phyloP scores from a whole-genome alignment of 2,888 invertebrate genomes.

The Macropis europaea region DNA sequence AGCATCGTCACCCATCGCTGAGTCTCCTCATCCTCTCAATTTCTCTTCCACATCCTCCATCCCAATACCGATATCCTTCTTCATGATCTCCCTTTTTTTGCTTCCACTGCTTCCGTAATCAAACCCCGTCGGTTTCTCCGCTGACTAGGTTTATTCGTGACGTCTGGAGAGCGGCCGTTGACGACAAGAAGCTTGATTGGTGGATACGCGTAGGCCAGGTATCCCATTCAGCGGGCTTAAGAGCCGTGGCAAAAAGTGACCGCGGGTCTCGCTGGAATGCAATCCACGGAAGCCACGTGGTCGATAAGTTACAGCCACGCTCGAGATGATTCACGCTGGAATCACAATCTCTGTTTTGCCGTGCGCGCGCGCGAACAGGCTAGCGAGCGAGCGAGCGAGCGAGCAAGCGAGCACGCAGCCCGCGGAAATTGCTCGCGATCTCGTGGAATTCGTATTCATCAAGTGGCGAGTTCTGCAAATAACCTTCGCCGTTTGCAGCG shows the following conservation, averaged over 20 bases:
- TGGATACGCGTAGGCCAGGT: slow-evolving; percentile 24
- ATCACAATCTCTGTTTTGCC: slow-evolving; percentile 59
- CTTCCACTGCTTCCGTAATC: slow-evolving; percentile 18
- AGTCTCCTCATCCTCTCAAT: too few species aligned
- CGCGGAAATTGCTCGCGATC: slow-evolving; percentile 58
- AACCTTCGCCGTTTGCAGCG: slow-evolving; percentile 28
- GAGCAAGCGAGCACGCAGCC: too few species aligned
- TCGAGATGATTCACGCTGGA: slow-evolving; percentile 56
- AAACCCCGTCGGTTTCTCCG: not conserved
- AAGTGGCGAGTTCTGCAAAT: slow-evolving; percentile 46
- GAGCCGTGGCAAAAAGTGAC: slow-evolving; percentile 43
- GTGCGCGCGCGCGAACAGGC: not conserved
- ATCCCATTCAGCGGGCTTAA: slow-evolving; percentile 12
- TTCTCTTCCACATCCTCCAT: too few species aligned
- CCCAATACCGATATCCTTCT: not conserved
- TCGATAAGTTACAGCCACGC: slow-evolving; percentile 47
- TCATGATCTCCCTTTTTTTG: slow-evolving; percentile 25
- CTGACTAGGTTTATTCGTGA: too few species aligned
- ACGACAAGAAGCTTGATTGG: slow-evolving; percentile 38
- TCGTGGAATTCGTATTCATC: slow-evolving; percentile 58
- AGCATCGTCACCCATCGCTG: too few species aligned
- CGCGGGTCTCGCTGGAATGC: slow-evolving; percentile 51
- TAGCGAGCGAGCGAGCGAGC: too few species aligned
- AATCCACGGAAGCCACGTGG: slow-evolving; percentile 52
- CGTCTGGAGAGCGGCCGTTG: not conserved